Base-by-base conservation (phyloP, 2,113 vertebrate species). In the Tupaia chinensis region DNA sequence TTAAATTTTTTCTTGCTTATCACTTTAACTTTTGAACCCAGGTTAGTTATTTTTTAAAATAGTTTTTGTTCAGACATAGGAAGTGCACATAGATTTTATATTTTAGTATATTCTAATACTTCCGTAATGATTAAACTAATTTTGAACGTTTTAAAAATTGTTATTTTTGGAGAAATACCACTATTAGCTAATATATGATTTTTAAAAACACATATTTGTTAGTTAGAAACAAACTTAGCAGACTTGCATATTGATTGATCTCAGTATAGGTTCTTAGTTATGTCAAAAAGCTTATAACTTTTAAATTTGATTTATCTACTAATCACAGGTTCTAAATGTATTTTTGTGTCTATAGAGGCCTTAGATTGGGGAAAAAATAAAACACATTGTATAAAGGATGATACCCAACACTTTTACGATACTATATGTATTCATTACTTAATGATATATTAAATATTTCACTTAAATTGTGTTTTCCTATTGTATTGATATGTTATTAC, bases 371-470 rank as follows among this genome's bases (percentile, higher is more conserved):
- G 79, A 93, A 76, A 60, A 77, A 91, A 69, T 77, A 76, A 83
- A 76, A 10, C 2, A 74, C 58, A 82, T 73, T 94, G 4, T 78
- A 68, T 76, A 54, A 77, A 76, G 12, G 23, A 61, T 88, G 8
- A 69, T 58, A 73, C 0, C 3, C 1, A 84, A 73, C 54, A 76
- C n/a, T 78, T 80, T 93, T 53, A 83, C 88, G 72, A 70, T 94
- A 29, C n/a, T 66, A 0, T 56, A 19, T 89, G 15, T 84, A 44
- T 83, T 83, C 53, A 34, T 96, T 92, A 54, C 81, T 78, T 93
- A 82, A 68, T 93, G 12, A 53, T 27, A 72, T 80, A 29, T 96
- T 90, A 93, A 90, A 91, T 6, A 80, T 89, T 96, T 91, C 66
- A 94, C n/a, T 87, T 68, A 73, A 65, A 63, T 87, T 65, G 3